Base-by-base conservation (phyloP, 1,140 invertebrate genomes). In the Drosophila suzukii region DNA sequence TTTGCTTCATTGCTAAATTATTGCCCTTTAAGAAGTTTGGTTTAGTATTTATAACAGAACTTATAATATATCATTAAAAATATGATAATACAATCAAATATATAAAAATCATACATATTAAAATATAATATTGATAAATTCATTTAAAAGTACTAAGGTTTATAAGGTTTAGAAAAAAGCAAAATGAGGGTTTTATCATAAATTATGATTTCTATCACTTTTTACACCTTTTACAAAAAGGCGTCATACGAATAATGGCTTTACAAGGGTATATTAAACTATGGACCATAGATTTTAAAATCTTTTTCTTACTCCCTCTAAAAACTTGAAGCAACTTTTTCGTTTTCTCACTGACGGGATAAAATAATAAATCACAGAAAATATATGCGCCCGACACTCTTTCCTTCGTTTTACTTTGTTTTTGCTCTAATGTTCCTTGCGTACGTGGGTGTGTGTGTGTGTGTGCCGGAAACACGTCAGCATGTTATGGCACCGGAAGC, bases 401-500 rank as follows among this genome's bases (percentile, higher is more conserved):
- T 58, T 38, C 6, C 27, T 15, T 66, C 30, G 13, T 17, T 41
- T 44, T n/a, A 36, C 54, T 47, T 75, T 75, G 30, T 60, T 60
- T 72, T 60, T 72, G 12, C n/a, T 24, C 34, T 71, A 71, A 71
- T 84, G 66, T 62, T 77, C 36, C 46, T 49, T 68, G 15, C 15
- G 10, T 36, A 51, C 13, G 13, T 12, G 46, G 58, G 78, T 43
- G n/a, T 15, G 41, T 43, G 8, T 43, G n/a, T 43, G 20, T 34
- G 49, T 53, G 32, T 65, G 77, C 80, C 84, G 84, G 84, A 89
- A 90, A 81, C 77, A 89, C 84, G 84, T 75, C 80, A 89, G 70
- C 80, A 81, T 89, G 80, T 78, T 89, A 89, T 81, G 78, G 74
- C 82, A 71, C 61, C 84, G 84, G 84, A 89, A 89, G 77, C 80